Evolutionary conservation across 2,797 vertebrate species (phyloP), one percentile per base, ranked within the genome.

Genomic region (Diglossa cyanea): DNA sequence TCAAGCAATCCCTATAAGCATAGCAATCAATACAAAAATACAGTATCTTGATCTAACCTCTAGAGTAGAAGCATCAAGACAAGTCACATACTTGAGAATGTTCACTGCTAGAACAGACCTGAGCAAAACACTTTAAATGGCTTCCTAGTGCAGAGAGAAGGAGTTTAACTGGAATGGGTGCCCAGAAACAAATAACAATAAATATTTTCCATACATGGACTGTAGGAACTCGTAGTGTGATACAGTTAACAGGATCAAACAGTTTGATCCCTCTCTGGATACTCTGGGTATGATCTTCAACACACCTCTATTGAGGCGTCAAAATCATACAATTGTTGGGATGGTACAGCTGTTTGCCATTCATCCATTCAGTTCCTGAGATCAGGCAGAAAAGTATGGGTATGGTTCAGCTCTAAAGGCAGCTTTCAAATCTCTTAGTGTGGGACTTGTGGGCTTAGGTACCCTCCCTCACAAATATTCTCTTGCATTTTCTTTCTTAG

Each of bases 191-290:
- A 26, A 37, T 21, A 70, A 62, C 4, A 9, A 55, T n/a, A 21
- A 62, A 67, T 0, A 0, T 20, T 54, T 71, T 26, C 51, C 40
- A 25, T 26, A 23, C 10, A 39, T 0, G 0, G 7, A 39, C 21
- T 47, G 19, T 0, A 5, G 0, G 4, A 66, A 42, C 19, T 61
- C 9, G 4, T 6, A 9, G 28, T 11, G 12, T 17, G 12, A 81
- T 30, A 40, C 28, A 70, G 17, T 51, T 65, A 66, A 82, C 15
- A 37, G 50, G 23, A 73, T 48, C 33, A 54, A 75, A 68, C 19
- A 47, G 30, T 21, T 19, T 0, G 0, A 57, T 17, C 2, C 70
- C 37, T 26, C 57, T 35, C 65, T 54, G 42, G 28, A 40, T 51
- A 57, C 3, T n/a, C 11, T 2, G 2, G 4, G 2, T 39, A 62